Percentiles rank a stretch among this genome's conserved stretches.
phyloP scores from a whole-genome alignment of 2,113 vertebrate genomes.

The Oceanodroma tethys region DNA sequence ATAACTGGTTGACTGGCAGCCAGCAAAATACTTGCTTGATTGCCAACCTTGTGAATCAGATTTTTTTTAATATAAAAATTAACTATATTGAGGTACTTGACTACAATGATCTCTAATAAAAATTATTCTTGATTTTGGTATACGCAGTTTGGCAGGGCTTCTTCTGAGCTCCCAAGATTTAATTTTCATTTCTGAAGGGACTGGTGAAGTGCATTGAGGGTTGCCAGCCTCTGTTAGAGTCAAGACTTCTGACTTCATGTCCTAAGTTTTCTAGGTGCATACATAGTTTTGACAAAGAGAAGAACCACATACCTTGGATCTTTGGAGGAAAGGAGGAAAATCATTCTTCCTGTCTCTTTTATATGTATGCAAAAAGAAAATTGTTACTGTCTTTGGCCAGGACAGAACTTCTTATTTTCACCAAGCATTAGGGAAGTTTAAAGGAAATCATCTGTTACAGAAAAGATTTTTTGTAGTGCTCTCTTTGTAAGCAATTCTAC shows the following conservation, averaged over 20 bases:
- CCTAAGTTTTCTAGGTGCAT: neutral
- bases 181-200: neutral
- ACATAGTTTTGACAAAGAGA: neutral
- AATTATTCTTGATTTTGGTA: neutral
- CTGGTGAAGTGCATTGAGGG: neutral
- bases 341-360: neutral
- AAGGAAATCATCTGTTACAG: neutral
- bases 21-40: neutral
- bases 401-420: neutral
- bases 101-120: neutral
- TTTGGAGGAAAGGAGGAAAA: neutral
- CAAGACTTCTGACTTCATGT: neutral
- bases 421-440: neutral
- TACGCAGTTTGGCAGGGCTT: neutral
- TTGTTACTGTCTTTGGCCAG: neutral
- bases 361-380: neutral
- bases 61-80: neutral
- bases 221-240: neutral
- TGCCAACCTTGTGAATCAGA: neutral
- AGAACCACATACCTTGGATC: neutral
- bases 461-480: neutral
- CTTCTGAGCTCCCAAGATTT: neutral
- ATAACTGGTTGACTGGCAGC: neutral
- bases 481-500: neutral
- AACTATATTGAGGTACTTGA: neutral